phyloP scores from a whole-genome alignment of 1,140 invertebrate genomes.

The Arion vulgaris region DNA sequence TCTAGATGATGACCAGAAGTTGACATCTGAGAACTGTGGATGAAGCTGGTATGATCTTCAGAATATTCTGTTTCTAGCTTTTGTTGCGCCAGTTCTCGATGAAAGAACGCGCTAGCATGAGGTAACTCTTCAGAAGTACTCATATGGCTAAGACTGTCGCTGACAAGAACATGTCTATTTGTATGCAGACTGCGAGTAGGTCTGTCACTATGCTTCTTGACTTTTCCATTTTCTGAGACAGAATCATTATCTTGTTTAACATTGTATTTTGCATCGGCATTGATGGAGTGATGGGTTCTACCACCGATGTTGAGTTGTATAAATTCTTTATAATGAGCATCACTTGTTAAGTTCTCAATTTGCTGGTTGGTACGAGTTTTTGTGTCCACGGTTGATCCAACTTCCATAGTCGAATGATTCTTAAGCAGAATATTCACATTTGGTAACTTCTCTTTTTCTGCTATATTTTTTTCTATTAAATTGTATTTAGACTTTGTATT shows the following conservation, averaged over 20 bases:
- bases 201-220: neutral
- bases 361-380: neutral
- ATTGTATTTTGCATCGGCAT: neutral
- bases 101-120: neutral
- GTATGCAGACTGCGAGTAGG: neutral
- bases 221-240: neutral
- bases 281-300: neutral
- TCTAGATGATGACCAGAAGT: neutral
- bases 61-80: neutral
- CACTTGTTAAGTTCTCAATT: neutral
- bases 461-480: neutral
- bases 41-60: neutral
- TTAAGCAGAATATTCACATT: neutral
- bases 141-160: neutral
- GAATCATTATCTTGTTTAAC: neutral
- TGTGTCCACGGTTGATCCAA: neutral
- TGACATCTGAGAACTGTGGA: neutral
- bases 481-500: neutral
- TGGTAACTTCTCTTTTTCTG: neutral
- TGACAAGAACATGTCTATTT: neutral
- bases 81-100: neutral
- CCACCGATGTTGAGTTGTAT: neutral
- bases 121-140: neutral
- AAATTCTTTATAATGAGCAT: neutral
- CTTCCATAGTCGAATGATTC: neutral